Percentiles rank a stretch among this genome's conserved stretches.
These are phyloP conservation scores for Hemaris fuciformis DNA, from an alignment of 2,888 invertebrate species.

Conservation along the genomic window DNA sequence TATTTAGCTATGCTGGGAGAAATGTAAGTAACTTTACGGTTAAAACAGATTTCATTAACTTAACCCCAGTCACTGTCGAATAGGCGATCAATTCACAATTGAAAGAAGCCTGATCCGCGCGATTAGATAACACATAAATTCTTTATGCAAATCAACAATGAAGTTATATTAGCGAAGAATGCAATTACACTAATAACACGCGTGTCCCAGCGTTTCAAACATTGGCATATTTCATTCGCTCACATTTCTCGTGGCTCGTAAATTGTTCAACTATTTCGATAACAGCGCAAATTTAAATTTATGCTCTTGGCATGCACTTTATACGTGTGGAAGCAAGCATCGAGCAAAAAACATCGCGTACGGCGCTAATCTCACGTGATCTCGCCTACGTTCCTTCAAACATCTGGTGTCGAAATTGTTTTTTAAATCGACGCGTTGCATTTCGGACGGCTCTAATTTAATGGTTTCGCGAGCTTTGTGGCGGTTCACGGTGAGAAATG, in stretches of 20 bases:
- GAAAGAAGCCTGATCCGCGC: not conserved
- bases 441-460: conserved; percentile 1
- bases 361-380: conserved; percentile 71
- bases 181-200: conserved; percentile 15
- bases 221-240: conserved; percentile 58
- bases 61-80: too few relatives aligned
- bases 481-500: not conserved
- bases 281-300: conserved; percentile 75
- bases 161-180: conserved; percentile 6
- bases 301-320: conserved; percentile 70
- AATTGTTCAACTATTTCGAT: conserved; percentile 75
- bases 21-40: too few relatives aligned
- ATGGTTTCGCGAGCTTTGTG: not conserved
- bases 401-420: conserved; percentile 38
- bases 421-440: conserved; percentile 4
- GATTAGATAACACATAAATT: not conserved
- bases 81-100: not conserved
- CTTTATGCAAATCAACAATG: not conserved
- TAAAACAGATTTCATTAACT: too few relatives aligned
- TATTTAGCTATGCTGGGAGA: too few relatives aligned
- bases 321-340: conserved; percentile 63
- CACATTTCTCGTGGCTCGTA: conserved; percentile 63
- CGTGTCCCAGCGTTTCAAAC: conserved; percentile 39
- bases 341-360: conserved; percentile 60
- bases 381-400: conserved; percentile 37